Evolutionary conservation across 2,113 vertebrate genomes (phyloP), one percentile per base, ranked within the genome.

Genomic region (Forbesichthys agassizii): DNA sequence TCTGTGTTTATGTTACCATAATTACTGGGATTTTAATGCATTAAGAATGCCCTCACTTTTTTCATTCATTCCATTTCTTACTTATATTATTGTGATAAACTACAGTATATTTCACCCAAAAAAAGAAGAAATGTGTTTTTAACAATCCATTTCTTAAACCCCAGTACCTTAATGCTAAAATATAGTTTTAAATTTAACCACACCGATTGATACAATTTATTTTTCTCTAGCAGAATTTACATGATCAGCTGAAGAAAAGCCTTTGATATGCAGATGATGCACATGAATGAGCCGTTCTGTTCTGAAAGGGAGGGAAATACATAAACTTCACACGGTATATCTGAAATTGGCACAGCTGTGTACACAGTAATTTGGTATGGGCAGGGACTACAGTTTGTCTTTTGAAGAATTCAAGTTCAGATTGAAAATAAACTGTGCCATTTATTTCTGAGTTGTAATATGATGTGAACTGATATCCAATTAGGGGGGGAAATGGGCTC

Each of bases 181-280:
- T 12, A 60, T 14, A 46, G 33, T 49, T 66, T 56, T 73, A 72
- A 9, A n/a, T 63, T 63, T 68, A 47, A 75, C 73, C 71, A 69
- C 71, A 51, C 64, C 55, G 49, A 80, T 74, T 72, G 78, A 78
- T 68, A 64, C 47, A 0, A 62, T 72, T 75, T 67, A 57, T 83
- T 64, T 78, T 55, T 55, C 48, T 33, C 71, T 47, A 18, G 54
- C 48, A 69, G 57, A 58, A 57, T 75, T 77, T 61, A 46, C 80
- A 79, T 77, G 69, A 65, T 73, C 49, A 42, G 11, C 10, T 14
- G 5, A 51, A 77, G 51, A 3, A 69, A 82, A 79, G 55, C 51
- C 73, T 79, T 64, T 85, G 64, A 83, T 69, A 73, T 60, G 78
- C 69, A 69, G 67, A 77, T 66, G 73, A 75, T 77, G 55, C 59